Conservation (phyloP, 2,888 invertebrate genomes). For the Chaetogeoica ovagalla region DNA sequence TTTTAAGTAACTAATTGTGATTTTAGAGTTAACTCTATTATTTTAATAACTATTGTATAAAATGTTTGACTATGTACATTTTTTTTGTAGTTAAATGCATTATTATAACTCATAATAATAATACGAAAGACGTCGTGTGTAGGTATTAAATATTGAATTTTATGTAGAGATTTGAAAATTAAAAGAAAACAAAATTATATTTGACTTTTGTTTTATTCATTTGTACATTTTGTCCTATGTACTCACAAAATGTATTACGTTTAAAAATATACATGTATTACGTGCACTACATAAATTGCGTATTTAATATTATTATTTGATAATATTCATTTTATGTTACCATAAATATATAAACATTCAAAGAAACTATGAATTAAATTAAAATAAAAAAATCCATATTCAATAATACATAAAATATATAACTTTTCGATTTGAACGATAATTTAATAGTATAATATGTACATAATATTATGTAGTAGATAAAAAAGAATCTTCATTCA, state of each 20-base stretch:
- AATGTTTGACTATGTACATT: not conserved
- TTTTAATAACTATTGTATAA: constrained; percentile 19
- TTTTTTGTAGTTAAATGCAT: constrained; percentile 15
- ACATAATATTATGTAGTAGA: constrained; percentile 16
- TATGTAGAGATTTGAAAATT: constrained; percentile 18
- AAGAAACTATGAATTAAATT: no score
- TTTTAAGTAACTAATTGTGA: constrained; percentile 51
- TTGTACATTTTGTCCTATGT: not conserved
- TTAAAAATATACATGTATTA: no score
- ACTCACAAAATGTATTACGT: no score
- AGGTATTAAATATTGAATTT: constrained; percentile 18
- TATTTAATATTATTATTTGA: no score
- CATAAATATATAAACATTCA: no score
- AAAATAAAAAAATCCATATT: not conserved
- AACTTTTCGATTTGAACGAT: constrained; percentile 28
- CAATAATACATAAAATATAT: constrained; percentile 28
- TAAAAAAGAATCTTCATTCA: not conserved
- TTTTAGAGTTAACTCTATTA: constrained; percentile 49
- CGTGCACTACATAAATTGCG: no score
- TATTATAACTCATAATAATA: constrained; percentile 14
- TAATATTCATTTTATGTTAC: no score
- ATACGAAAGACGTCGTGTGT: constrained; percentile 1
- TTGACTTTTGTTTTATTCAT: not conserved
- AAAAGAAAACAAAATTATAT: constrained; percentile 18
- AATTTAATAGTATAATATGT: constrained; percentile 39